Evolutionary conservation across 2,797 vertebrate species (phyloP), one percentile per base, ranked within the genome.

Genomic region (Neosilurus hyrtlii): DNA sequence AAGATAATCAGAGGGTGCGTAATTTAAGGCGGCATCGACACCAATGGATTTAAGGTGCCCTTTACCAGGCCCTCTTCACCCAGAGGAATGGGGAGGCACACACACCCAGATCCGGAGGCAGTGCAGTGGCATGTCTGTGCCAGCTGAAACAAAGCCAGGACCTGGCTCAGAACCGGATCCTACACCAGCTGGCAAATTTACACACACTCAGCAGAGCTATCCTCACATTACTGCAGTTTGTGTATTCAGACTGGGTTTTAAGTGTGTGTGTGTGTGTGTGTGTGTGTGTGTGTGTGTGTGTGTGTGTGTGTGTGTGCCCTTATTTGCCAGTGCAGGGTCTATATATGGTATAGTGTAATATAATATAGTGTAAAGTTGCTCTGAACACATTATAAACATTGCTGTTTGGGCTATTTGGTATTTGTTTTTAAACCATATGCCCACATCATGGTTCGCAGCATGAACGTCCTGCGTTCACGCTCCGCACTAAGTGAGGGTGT

Each of bases 171-270:
- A 80, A 74, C 51, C 63, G 35, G 88, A 90, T 90, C 89, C 91
- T 90, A 92, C 88, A 84, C 87, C 87, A 70, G 86, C 82, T 74
- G 84, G 89, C 88, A 89, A 89, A 91, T 91, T 89, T 90, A 90
- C 87, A 88, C 82, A 72, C 90, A 89, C 88, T 89, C 89, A 89
- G 91, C 92, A 90, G 87, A 88, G 88, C 85, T 85, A 83, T 82
- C 68, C 88, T 84, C 83, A 12, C 37, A 88, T 89, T 89, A 88
- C 83, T 84, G 83, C 62, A 80, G 77, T 80, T 57, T 71, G 66
- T 70, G 78, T 26, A 65, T 14, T 30, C n/a, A 65, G 59, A 65
- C 9, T 65, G 16, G 43, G 9, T 52, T 52, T 51, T 11, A 14
- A 1, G 20, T 43, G 43, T 43, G 43, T 43, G 43, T 43, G 43